These are phyloP conservation scores for Coenobita brevimanus DNA, from an alignment of 1,140 invertebrate species.

Conservation along the genomic window DNA sequence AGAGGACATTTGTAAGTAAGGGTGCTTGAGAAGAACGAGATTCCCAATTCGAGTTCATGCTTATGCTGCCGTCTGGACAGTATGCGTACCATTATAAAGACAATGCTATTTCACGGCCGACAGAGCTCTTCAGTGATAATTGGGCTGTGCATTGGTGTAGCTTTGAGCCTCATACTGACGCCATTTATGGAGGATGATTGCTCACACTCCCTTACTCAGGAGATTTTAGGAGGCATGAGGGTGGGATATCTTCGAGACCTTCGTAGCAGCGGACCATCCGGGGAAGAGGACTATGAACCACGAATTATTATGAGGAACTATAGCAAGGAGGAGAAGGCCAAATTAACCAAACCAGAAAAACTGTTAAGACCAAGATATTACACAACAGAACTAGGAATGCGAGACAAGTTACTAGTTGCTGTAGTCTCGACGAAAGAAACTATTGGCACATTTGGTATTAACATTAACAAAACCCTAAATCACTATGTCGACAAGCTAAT, in stretches of 20 bases:
- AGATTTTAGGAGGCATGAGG: background rate
- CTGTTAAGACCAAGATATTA: slow-evolving; percentile 86
- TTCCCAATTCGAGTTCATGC: too few species aligned
- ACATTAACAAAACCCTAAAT: slow-evolving; percentile 86
- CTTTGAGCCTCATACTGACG: slow-evolving; percentile 55
- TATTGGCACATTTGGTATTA: slow-evolving; percentile 81
- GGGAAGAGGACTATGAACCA: slow-evolving; percentile 54
- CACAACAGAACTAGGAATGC: slow-evolving; percentile 92
- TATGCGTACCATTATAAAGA: background rate
- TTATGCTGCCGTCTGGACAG: too few species aligned
- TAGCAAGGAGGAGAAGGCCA: slow-evolving; percentile 24
- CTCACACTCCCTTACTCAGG: background rate
- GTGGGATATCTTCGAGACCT: slow-evolving; percentile 48
- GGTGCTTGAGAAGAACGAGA: too few species aligned
- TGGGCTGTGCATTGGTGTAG: slow-evolving; percentile 57
- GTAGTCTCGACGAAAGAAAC: slow-evolving; percentile 84
- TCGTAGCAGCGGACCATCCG: slow-evolving; percentile 21
- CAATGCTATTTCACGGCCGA: slow-evolving; percentile 38
- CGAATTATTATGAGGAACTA: slow-evolving; percentile 39
- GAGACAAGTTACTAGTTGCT: slow-evolving; percentile 90
- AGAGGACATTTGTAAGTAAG: too few species aligned
- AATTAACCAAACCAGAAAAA: slow-evolving; percentile 40
- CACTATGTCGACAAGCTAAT: slow-evolving; percentile 86
- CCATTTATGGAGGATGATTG: slow-evolving; percentile 54
- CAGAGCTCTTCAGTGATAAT: slow-evolving; percentile 58